Percentiles rank a stretch among this genome's conserved stretches.
phyloP scores from a whole-genome alignment of 2,888 invertebrate genomes.

The Toxonevra muliebris region DNA sequence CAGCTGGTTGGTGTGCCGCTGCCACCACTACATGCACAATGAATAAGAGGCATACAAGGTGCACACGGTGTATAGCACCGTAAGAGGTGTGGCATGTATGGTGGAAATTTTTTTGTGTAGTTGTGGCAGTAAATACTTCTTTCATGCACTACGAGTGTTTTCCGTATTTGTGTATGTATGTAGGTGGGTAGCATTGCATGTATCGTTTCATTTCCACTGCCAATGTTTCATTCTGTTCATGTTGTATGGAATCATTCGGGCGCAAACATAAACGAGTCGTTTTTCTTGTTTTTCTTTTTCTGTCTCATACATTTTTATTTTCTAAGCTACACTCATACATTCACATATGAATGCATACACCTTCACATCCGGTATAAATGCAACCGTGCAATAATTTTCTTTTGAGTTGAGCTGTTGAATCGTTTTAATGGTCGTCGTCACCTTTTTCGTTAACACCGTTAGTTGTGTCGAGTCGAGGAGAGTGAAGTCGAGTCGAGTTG shows the following conservation, averaged over 20 bases:
- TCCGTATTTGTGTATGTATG: not conserved
- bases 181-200: no score
- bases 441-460: conserved; percentile 46
- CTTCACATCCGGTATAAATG: conserved; percentile 39
- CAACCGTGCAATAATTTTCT: conserved; percentile 50
- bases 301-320: no score
- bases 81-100: not conserved
- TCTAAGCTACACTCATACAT: not conserved
- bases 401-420: conserved; percentile 60
- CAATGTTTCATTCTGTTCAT: no score
- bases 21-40: conserved; percentile 28
- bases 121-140: no score
- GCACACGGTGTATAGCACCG: not conserved
- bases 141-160: no score
- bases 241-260: no score
- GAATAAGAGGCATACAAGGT: conserved; percentile 12
- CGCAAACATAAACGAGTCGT: no score
- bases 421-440: conserved; percentile 63
- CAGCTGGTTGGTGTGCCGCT: conserved; percentile 11
- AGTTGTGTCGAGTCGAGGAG: no score
- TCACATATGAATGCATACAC: conserved; percentile 17
- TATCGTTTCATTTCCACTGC: no score
- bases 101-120: no score
- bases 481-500: no score
- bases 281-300: no score